Evolutionary conservation across 2,113 vertebrate species (phyloP).

Genomic region (Carollia perspicillata): DNA sequence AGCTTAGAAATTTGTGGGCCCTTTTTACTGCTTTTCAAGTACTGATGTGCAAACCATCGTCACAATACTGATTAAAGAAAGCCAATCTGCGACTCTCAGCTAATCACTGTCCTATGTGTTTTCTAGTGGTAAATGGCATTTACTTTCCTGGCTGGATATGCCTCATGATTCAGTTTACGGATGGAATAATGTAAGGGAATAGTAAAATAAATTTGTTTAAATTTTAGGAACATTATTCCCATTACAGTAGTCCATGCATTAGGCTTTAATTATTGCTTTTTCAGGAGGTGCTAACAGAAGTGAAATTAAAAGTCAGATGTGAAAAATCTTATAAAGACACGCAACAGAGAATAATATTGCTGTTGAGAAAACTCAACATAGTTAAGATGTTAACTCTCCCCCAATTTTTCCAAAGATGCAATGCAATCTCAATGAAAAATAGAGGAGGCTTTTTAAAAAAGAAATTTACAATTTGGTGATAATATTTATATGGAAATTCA

Average conservation of each 20-base stretch:
- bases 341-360: neutral
- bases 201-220: neutral
- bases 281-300: neutral
- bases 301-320: neutral
- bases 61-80: neutral
- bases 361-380: neutral
- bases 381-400: neutral
- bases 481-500: neutral
- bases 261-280: neutral
- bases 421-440: neutral
- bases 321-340: neutral
- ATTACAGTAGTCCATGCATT: neutral
- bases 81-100: neutral
- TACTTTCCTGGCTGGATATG: neutral
- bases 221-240: neutral
- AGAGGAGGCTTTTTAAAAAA: accelerated
- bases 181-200: neutral
- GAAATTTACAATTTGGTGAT: neutral
- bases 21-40: neutral
- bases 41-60: neutral
- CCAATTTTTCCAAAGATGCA: neutral
- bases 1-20: neutral
- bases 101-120: neutral
- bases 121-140: neutral
- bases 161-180: neutral